Conservation (phyloP, 1,140 invertebrate genomes). For the Ephestia elutella region DNA sequence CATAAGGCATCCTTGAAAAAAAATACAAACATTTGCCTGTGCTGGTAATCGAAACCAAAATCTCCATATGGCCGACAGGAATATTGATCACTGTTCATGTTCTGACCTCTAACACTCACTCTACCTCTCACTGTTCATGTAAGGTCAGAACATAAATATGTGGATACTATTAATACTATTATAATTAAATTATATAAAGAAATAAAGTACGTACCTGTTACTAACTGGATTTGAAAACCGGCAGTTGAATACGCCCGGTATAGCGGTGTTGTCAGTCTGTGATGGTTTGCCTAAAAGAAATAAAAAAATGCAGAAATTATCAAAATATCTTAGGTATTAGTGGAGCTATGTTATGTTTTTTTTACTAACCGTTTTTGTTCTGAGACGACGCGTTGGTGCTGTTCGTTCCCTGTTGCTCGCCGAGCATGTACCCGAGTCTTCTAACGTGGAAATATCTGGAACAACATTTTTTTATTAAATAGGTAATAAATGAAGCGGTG, state of each 20-base stretch:
- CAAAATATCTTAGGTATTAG: no score
- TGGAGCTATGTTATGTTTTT: no score
- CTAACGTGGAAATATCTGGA: constrained; percentile 81
- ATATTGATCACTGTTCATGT: no score
- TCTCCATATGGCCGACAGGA: no score
- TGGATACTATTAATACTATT: no score
- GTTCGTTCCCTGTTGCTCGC: constrained; percentile 72
- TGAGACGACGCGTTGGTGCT: constrained; percentile 57
- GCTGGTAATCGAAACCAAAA: no score
- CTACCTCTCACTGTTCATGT: no score
- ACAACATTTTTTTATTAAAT: constrained; percentile 6
- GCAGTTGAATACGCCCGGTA: constrained; percentile 92
- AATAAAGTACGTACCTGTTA: constrained; percentile 45
- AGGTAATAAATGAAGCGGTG: no score
- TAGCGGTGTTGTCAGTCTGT: constrained; percentile 70
- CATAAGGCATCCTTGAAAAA: no score
- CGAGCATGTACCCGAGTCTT: constrained; percentile 78
- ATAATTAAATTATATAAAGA: background rate
- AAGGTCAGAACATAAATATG: no score
- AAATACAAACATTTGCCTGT: no score
- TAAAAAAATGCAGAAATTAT: background rate
- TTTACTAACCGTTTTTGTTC: constrained; percentile 49
- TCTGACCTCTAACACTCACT: no score
- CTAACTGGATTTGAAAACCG: constrained; percentile 84
- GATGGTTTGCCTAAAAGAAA: constrained; percentile 41